phyloP scores from a whole-genome alignment of 2,888 invertebrate species.

The Odontocolon sp. region DNA sequence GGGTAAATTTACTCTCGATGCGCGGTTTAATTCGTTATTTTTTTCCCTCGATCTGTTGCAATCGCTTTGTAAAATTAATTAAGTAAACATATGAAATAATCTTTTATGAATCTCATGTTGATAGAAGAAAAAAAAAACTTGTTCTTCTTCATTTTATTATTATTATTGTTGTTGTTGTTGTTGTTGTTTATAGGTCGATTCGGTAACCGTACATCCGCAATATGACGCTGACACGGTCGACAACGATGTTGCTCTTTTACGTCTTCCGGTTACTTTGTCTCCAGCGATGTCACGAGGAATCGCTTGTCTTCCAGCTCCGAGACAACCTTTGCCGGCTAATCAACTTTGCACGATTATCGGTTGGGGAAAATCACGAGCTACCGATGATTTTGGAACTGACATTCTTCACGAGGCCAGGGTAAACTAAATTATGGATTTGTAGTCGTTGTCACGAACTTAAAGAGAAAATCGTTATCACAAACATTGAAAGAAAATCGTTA shows the following conservation, averaged over 20 bases:
- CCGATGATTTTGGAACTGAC: constrained; percentile 90
- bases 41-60: no score
- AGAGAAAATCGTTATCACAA: no score
- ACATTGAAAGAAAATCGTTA: no score
- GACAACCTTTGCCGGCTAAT: constrained; percentile 85
- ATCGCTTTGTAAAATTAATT: no score
- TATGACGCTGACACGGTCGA: constrained; percentile 95
- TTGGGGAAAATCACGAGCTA: constrained; percentile 93
- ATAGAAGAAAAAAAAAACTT: no score
- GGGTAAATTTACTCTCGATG: no score
- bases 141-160: no score
- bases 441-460: no score
- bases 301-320: constrained; percentile 91
- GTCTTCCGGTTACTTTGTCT: constrained; percentile 82
- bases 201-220: constrained; percentile 90
- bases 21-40: background rate
- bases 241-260: constrained; percentile 94
- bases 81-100: no score
- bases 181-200: constrained; percentile 80
- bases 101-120: no score
- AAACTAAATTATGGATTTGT: constrained; percentile 61
- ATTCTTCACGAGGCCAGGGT: constrained; percentile 94
- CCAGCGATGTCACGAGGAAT: constrained; percentile 82
- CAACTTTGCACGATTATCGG: constrained; percentile 93
- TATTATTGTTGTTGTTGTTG: background rate